Base-by-base conservation (phyloP, 2,113 vertebrate species). In the Rhea americana region DNA sequence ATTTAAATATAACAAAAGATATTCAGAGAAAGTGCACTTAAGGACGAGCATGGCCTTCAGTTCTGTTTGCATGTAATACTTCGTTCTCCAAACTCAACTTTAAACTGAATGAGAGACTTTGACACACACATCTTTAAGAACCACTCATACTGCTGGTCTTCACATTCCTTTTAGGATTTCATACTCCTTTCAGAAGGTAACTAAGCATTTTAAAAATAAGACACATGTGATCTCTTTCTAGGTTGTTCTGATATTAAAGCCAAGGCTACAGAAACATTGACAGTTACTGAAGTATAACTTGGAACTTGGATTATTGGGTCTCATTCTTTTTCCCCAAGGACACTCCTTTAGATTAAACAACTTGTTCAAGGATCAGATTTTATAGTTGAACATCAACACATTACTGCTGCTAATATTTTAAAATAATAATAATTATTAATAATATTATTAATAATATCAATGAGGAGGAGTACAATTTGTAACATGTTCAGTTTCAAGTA, bases 391-490 rank as follows among this genome's bases (percentile, higher is more conserved):
- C 26, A 58, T 24, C 12, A 65, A 5, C 19, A 61, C 7, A 62
- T 32, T 35, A 32, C 16, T 72, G 30, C 50, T 71, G 22, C 39
- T 25, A 56, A 5, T 7, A 4, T 19, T 26, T 50, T 62, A 17
- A 28, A 76, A 59, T 0, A 59, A 21, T 4, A 48, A 13, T 1
- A 51, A 21, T 5, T 15, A 48, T 16, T 11, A 35, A 9, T 17
- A 18, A 47, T 32, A 35, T 35, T 35, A 35, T 35, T 35, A 35
- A 35, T 35, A 35, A 35, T 35, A 35, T 35, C 35, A 35, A 35
- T 35, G 35, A 35, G 35, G 35, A 35, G 35, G 35, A 35, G 35
- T 35, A 35, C 35, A 35, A 35, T 35, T 35, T 56, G 35, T 28
- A 78, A 32, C 18, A 3, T 5, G 37, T 45, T 61, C 24, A n/a